Evolutionary conservation across 2,888 invertebrate genomes (phyloP).

Genomic region (Embidobia sp.): DNA sequence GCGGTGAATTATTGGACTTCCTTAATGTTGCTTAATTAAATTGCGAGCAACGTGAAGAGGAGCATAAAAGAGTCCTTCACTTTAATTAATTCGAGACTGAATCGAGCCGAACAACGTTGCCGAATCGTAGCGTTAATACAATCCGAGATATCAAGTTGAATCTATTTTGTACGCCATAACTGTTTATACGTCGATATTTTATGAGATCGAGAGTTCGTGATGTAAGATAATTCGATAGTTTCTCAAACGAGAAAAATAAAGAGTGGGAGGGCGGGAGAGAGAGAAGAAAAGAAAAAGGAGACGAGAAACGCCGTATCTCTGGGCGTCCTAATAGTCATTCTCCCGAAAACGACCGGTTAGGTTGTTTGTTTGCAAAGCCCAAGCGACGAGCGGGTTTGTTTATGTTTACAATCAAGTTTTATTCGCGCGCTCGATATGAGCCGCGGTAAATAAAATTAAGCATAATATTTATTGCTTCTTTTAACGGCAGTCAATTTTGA

Average conservation of each 20-base stretch:
- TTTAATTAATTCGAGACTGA: slow-evolving; percentile 72
- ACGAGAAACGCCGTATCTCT: too few relatives aligned
- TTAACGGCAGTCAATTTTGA: slow-evolving; percentile 43
- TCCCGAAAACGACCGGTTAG: too few relatives aligned
- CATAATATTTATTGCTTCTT: slow-evolving; percentile 40
- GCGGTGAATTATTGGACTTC: slow-evolving; percentile 71
- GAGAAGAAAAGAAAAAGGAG: too few relatives aligned
- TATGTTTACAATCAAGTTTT: slow-evolving; percentile 5
- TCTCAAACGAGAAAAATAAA: too few relatives aligned
- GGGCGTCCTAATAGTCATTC: too few relatives aligned
- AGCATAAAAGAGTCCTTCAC: slow-evolving; percentile 67
- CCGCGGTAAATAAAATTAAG: slow-evolving; percentile 29
- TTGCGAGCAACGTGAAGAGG: slow-evolving; percentile 65
- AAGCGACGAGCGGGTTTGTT: background rate
- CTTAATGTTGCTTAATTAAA: slow-evolving; percentile 70
- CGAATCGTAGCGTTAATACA: slow-evolving; percentile 50
- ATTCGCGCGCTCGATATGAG: background rate
- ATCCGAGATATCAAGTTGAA: slow-evolving; percentile 41
- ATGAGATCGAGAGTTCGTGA: slow-evolving; percentile 26
- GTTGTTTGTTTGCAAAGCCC: too few relatives aligned
- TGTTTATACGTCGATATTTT: slow-evolving; percentile 47
- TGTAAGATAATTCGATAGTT: slow-evolving; percentile 16
- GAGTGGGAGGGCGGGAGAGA: too few relatives aligned
- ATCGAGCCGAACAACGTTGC: slow-evolving; percentile 57
- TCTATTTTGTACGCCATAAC: slow-evolving; percentile 48